A percentile compares a stretch with the other conserved stretches of the same genome.
These are phyloP conservation scores for Halictus quadricinctus DNA, from an alignment of 2,888 invertebrate genomes.

Conservation along the genomic window DNA sequence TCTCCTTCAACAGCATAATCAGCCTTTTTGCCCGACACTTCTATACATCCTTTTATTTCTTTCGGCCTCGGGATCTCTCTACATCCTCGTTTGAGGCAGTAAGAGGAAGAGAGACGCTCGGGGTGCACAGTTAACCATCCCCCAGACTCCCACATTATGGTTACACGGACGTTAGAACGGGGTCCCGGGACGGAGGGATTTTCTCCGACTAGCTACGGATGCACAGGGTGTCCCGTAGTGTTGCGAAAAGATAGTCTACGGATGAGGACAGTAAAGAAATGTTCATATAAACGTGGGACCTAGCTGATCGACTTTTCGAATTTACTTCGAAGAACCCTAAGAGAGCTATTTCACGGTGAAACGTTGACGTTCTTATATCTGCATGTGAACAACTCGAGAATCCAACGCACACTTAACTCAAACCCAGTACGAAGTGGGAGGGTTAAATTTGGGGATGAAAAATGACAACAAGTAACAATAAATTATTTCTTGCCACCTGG, in stretches of 20 bases:
- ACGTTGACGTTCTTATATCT: neutral
- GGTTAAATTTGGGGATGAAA: too few species aligned
- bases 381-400: too few species aligned
- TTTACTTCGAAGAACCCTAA: neutral
- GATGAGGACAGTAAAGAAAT: neutral
- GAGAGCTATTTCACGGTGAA: neutral
- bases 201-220: slow-evolving; percentile 55
- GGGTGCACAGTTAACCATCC: slow-evolving; percentile 1
- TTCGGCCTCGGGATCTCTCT: slow-evolving; percentile 17
- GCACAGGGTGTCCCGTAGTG: slow-evolving; percentile 15
- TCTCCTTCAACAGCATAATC: slow-evolving; percentile 42
- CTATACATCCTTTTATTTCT: slow-evolving; percentile 44
- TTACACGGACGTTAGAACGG: slow-evolving; percentile 59
- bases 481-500: too few species aligned
- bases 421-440: neutral
- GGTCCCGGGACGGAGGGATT: slow-evolving; percentile 72
- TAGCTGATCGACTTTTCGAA: neutral
- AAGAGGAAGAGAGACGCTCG: neutral
- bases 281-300: neutral
- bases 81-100: neutral
- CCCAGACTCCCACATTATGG: slow-evolving; percentile 24
- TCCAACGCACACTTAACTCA: neutral
- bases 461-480: too few species aligned
- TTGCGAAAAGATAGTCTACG: neutral
- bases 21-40: slow-evolving; percentile 48